Evolutionary conservation across 2,888 invertebrate genomes (phyloP).

Genomic region (Noctua janthe): DNA sequence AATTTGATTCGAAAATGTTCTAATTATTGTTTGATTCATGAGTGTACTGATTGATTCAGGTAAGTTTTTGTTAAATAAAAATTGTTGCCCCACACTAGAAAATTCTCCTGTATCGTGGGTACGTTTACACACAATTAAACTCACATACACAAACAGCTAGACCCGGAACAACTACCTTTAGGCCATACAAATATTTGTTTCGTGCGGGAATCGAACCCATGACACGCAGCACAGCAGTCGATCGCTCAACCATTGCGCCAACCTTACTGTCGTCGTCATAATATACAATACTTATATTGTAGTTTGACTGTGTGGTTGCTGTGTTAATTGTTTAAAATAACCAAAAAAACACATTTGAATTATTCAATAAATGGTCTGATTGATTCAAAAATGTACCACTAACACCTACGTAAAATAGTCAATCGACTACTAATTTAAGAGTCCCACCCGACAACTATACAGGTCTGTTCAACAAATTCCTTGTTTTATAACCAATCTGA

Average conservation of each 20-base stretch:
- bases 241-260: too few relatives aligned
- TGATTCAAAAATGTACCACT: too few relatives aligned
- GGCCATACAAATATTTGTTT: too few relatives aligned
- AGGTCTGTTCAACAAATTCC: conserved; percentile 5
- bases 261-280: neutral
- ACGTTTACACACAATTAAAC: too few relatives aligned
- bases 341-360: neutral
- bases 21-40: conserved; percentile 17
- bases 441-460: neutral
- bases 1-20: neutral
- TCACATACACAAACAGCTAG: too few relatives aligned
- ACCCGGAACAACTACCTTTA: too few relatives aligned
- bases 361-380: too few relatives aligned
- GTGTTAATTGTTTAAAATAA: neutral
- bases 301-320: neutral
- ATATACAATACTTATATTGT: neutral
- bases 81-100: too few relatives aligned
- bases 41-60: neutral
- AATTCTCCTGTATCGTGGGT: too few relatives aligned
- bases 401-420: neutral
- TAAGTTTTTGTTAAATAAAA: neutral
- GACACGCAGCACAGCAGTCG: too few relatives aligned
- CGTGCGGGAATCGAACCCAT: too few relatives aligned
- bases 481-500: neutral
- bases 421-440: neutral